These are phyloP conservation scores for Alces alces DNA, from an alignment of 2,113 vertebrate species.

Conservation along the genomic window DNA sequence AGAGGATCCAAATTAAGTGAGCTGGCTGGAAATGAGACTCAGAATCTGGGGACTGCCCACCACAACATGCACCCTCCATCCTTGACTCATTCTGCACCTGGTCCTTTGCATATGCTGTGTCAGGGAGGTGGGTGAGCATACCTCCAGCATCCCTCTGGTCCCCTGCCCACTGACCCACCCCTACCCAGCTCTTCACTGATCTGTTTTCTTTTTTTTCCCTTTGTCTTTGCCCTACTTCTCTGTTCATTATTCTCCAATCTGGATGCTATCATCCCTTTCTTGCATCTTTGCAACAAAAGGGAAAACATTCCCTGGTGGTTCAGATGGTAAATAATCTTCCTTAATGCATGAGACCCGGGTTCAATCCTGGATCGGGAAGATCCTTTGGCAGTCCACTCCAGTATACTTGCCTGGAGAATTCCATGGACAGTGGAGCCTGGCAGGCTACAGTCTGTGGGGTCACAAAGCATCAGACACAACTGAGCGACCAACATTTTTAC, in stretches of 20 bases:
- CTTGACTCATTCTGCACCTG: neutral
- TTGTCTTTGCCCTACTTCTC: neutral
- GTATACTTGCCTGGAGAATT: neutral
- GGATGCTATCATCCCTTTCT: rapidly evolving
- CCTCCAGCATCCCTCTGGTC: rapidly evolving
- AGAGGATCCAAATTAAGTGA: neutral
- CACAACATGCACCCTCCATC: neutral
- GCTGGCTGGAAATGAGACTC: neutral
- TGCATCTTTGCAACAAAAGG: neutral
- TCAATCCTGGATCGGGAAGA: neutral
- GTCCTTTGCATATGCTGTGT: neutral
- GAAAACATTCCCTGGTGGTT: neutral
- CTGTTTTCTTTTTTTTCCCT: neutral
- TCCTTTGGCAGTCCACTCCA: neutral
- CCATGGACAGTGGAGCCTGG: neutral
- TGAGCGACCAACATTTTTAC: neutral
- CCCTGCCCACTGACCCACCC: too few relatives aligned
- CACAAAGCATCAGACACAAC: neutral
- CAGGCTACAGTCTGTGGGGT: neutral
- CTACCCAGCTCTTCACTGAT: neutral
- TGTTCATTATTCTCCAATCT: neutral
- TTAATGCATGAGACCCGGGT: neutral
- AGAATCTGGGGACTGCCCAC: neutral
- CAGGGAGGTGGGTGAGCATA: too few relatives aligned
- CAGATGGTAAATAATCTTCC: neutral